Evolutionary conservation across 2,888 invertebrate genomes (phyloP).

Genomic region (Cheilosia variabilis): DNA sequence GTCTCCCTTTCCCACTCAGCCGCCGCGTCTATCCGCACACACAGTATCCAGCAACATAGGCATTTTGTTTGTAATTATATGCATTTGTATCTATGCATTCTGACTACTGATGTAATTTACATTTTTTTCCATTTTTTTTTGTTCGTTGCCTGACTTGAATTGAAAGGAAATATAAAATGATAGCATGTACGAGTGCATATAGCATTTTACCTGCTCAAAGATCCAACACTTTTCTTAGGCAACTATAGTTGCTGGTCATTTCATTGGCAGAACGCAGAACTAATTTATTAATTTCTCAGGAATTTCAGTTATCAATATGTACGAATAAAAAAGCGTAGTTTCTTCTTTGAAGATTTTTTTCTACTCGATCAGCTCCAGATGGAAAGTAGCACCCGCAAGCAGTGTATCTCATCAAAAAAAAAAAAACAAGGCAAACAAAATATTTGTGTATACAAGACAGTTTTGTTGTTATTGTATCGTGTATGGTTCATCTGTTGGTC

Average conservation of each 20-base stretch:
- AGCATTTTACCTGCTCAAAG: conserved; percentile 31
- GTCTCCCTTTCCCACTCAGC: conserved; percentile 34
- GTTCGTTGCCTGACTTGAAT: conserved; percentile 29
- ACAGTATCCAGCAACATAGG: conserved; percentile 67
- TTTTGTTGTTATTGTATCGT: conserved; percentile 49
- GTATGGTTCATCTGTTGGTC: conserved; percentile 34
- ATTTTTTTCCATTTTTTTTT: conserved; percentile 36
- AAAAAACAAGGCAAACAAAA: conserved; percentile 38
- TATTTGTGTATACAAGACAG: conserved; percentile 52
- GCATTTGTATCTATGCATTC: conserved; percentile 75
- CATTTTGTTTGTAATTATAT: conserved; percentile 74
- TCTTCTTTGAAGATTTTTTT: conserved; percentile 28
- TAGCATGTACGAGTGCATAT: conserved; percentile 22
- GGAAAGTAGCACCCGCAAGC: conserved; percentile 70
- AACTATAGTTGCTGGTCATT: conserved; percentile 2
- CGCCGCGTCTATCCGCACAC: conserved; percentile 1
- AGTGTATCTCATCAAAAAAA: conserved; percentile 20
- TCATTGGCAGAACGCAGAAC: conserved; percentile 55
- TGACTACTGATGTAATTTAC: conserved; percentile 74
- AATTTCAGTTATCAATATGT: conserved; percentile 19
- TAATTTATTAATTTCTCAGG: conserved; percentile 58
- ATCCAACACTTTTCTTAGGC: conserved; percentile 2
- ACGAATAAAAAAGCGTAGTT: background rate
- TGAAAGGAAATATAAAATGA: conserved; percentile 70
- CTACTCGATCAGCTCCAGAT: conserved; percentile 61